Evolutionary conservation across 2,888 invertebrate species (phyloP), one percentile per base, ranked within the genome.

Genomic region (Epirrita christyi): DNA sequence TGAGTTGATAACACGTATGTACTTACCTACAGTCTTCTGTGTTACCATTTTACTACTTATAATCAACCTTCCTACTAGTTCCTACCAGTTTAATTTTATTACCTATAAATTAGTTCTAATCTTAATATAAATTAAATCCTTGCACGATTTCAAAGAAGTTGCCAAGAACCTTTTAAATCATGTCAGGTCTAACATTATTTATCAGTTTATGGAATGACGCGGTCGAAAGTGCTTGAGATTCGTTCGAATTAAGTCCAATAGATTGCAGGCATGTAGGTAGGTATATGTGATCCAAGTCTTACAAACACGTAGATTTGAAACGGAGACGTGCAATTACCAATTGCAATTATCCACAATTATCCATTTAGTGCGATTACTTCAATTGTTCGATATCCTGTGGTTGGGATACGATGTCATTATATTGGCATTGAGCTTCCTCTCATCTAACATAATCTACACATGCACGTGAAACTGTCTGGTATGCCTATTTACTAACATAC

Each of bases 361-460:
- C 68, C 61, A 69, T 67, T 74, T 48, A 48, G 32, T 34, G 48
- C 54, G 58, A 64, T 67, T 65, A 66, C 58, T 66, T 53, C 59
- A 71, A 76, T 74, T 75, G 59, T 49, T 59, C 59, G 63, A 72
- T 73, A 72, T 78, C 76, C 76, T 69, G 59, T 52, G 28, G 48
- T 55, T 47, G 36, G 21, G 41, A 44, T 34, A 43, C 59, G 48
- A 44, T 57, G 43, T 59, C 55, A 59, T 36, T 27, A 45, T 46
- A 43, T 41, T 62, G 57, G 47, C 64, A 66, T 61, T 55, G 55
- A 61, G 42, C 41, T 42, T 36, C 55, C 41, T 55, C 15, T 59
- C 57, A 50, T 53, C 41, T 54, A 51, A 43, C 21, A 21, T 21
- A 21, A 53, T 36, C 38, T 14, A 27, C 21, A 41, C 6, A 21